These are phyloP conservation scores for Prunella fulvescens DNA, from an alignment of 2,113 vertebrate genomes.

Conservation along the genomic window DNA sequence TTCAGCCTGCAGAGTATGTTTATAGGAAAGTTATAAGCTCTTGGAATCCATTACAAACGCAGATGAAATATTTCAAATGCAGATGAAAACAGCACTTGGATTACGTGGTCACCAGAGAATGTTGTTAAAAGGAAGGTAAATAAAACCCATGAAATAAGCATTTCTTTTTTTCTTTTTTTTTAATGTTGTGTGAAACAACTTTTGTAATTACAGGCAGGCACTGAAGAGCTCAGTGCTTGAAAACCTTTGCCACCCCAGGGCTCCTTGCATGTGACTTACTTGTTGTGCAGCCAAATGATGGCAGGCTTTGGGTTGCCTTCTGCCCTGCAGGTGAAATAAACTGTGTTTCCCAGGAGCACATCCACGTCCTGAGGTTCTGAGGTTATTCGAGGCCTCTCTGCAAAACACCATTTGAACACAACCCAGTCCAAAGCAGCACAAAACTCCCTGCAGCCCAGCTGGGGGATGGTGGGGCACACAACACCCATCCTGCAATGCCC, in stretches of 20 bases:
- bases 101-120: background rate
- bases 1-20: background rate
- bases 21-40: background rate
- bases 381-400: slow-evolving; percentile 89
- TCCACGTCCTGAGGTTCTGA: slow-evolving; percentile 86
- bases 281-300: slow-evolving; percentile 93
- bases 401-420: background rate
- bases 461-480: accelerated
- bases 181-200: background rate
- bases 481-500: background rate
- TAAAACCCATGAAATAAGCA: background rate
- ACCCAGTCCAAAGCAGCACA: background rate
- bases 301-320: slow-evolving; percentile 92
- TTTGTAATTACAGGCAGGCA: background rate
- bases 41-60: background rate
- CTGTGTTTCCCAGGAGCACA: slow-evolving; percentile 87
- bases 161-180: background rate
- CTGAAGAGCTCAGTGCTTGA: background rate
- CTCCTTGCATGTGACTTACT: slow-evolving; percentile 68
- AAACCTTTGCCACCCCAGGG: background rate
- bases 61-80: slow-evolving; percentile 1
- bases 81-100: slow-evolving; percentile 1
- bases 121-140: slow-evolving; percentile 20
- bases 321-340: slow-evolving; percentile 91
- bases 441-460: background rate